phyloP scores from a whole-genome alignment of 2,797 vertebrate species.

The Buceros bicornis region DNA sequence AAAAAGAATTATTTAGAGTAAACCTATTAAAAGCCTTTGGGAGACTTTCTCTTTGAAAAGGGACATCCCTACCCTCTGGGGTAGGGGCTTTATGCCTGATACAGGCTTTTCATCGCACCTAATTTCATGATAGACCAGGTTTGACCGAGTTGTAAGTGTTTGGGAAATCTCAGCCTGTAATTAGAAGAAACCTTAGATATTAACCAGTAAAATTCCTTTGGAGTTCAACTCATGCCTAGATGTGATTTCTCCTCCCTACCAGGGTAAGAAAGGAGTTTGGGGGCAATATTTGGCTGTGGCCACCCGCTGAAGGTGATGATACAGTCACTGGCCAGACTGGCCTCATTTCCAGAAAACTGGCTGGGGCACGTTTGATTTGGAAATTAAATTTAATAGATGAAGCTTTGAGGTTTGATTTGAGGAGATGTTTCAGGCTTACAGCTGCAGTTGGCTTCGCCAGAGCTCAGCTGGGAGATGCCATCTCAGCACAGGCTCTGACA shows the following conservation, averaged over 20 bases:
- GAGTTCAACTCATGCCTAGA: background rate
- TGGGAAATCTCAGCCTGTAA: background rate
- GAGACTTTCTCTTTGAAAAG: background rate
- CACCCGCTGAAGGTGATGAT: background rate
- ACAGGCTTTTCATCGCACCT: fast-evolving
- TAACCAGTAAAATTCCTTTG: background rate
- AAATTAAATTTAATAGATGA: background rate
- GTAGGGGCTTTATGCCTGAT: background rate
- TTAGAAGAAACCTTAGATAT: background rate
- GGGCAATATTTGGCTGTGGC: background rate
- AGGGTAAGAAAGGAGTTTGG: background rate
- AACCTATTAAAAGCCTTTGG: background rate
- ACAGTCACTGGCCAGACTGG: background rate
- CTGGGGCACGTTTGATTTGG: background rate
- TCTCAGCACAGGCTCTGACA: background rate
- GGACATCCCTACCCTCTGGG: background rate
- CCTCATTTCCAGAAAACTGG: background rate
- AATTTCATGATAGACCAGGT: background rate
- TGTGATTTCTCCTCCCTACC: background rate
- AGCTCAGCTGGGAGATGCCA: background rate
- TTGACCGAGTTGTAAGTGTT: background rate
- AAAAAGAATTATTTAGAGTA: background rate
- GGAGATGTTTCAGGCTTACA: background rate
- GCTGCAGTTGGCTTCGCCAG: fast-evolving
- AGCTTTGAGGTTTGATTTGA: background rate